Conservation (phyloP, 2,113 vertebrate species). For the Osmerus mordax region DNA sequence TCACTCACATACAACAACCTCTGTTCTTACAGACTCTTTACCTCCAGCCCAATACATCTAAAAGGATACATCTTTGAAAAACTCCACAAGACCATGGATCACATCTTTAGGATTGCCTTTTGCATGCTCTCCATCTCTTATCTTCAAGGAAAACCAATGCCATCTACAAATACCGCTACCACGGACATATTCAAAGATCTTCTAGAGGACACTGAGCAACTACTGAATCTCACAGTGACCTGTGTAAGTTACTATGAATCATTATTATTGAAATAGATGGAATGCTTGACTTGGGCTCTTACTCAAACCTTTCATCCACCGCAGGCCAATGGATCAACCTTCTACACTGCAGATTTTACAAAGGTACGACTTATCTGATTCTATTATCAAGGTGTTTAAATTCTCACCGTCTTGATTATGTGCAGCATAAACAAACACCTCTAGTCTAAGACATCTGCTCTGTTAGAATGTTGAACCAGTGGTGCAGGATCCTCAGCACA, state of each 20-base stretch:
- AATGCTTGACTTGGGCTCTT: too few relatives aligned
- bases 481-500: background rate
- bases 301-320: constrained; percentile 4
- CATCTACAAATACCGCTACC: too few relatives aligned
- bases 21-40: background rate
- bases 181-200: too few relatives aligned
- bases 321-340: accelerated
- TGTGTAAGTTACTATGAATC: background rate
- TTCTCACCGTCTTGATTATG: too few relatives aligned
- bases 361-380: constrained; percentile 42
- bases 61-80: background rate
- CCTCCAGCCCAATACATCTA: background rate
- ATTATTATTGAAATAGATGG: too few relatives aligned
- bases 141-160: background rate
- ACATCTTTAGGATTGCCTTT: constrained; percentile 34
- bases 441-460: too few relatives aligned
- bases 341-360: constrained; percentile 39
- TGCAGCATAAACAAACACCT: too few relatives aligned
- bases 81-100: constrained; percentile 45
- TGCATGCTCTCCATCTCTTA: constrained; percentile 27
- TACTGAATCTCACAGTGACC: background rate
- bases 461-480: background rate
- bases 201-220: too few relatives aligned
- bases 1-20: background rate
- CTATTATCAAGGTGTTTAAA: background rate